Evolutionary conservation across 2,888 invertebrate genomes (phyloP).

Genomic region (Drosophila peninsularis): DNA sequence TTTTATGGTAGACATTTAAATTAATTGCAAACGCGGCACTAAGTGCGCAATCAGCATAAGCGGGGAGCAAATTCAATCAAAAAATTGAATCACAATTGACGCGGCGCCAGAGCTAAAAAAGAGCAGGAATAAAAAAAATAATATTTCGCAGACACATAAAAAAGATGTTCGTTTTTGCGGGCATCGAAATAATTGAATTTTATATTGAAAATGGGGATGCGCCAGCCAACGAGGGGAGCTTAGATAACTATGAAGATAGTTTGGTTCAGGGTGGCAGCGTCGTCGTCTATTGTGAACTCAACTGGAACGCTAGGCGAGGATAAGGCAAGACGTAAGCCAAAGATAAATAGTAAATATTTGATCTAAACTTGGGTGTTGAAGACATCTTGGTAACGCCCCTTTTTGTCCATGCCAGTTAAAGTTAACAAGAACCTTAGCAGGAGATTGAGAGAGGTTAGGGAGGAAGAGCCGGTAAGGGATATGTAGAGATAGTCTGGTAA

Average conservation of each 20-base stretch:
- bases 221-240: slow-evolving; percentile 1
- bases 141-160: slow-evolving; percentile 17
- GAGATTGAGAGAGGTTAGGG: not conserved
- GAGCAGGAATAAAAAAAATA: not conserved
- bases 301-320: slow-evolving; percentile 26
- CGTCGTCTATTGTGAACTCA: slow-evolving; percentile 34
- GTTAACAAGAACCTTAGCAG: not conserved
- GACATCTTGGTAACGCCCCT: slow-evolving; percentile 5
- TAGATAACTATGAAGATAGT: slow-evolving; percentile 22
- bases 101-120: slow-evolving; percentile 6
- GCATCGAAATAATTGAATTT: slow-evolving; percentile 67
- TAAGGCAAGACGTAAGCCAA: not conserved
- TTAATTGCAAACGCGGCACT: slow-evolving; percentile 49
- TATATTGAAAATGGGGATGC: slow-evolving; percentile 40
- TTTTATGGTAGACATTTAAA: slow-evolving; percentile 64
- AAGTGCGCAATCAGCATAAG: slow-evolving; percentile 69
- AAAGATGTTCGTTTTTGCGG: slow-evolving; percentile 14
- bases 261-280: slow-evolving; percentile 7
- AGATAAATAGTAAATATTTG: slow-evolving; percentile 40
- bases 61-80: slow-evolving; percentile 50
- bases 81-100: slow-evolving; percentile 27
- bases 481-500: not conserved
- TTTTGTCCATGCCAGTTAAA: not conserved
- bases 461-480: not conserved
- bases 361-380: slow-evolving; percentile 18